phyloP scores from a whole-genome alignment of 1,140 invertebrate species.

The Trichonephila inaurata region DNA sequence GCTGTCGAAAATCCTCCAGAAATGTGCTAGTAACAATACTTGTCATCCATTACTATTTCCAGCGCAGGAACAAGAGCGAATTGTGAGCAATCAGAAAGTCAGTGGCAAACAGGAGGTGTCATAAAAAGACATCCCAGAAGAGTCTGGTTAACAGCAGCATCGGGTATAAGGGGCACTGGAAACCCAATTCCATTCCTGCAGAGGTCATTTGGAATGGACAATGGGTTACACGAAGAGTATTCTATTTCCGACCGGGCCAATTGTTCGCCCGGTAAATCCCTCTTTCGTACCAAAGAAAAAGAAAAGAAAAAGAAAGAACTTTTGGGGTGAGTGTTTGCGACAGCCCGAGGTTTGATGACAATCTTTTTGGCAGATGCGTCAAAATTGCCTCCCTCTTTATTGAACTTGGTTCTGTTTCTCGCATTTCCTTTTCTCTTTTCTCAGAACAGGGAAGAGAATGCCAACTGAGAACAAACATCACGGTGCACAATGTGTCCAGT shows the following conservation, averaged over 20 bases:
- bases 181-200: conserved; percentile 56
- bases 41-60: conserved; percentile 8
- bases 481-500: conserved; percentile 49
- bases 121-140: conserved; percentile 68
- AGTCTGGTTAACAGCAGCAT: conserved; percentile 48
- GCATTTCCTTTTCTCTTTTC: conserved; percentile 29
- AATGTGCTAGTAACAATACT: conserved; percentile 52
- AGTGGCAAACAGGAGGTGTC: conserved; percentile 65
- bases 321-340: conserved; percentile 63
- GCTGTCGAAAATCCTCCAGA: too few relatives aligned
- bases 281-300: neutral
- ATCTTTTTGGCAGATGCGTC: conserved; percentile 73
- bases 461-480: conserved; percentile 44
- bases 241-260: conserved; percentile 64
- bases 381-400: conserved; percentile 72
- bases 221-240: conserved; percentile 52
- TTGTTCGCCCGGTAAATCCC: conserved; percentile 70
- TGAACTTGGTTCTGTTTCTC: conserved; percentile 51
- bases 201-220: conserved; percentile 74
- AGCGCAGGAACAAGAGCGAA: conserved; percentile 33
- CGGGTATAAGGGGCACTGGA: conserved; percentile 6
- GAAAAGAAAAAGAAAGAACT: conserved; percentile 34
- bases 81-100: conserved; percentile 64
- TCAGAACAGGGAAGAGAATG: neutral
- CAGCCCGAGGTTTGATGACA: conserved; percentile 67